A percentile compares a stretch with the other conserved stretches of the same genome.
These are phyloP conservation scores for Drosophila siamana DNA, from an alignment of 2,888 invertebrate species.

Conservation along the genomic window DNA sequence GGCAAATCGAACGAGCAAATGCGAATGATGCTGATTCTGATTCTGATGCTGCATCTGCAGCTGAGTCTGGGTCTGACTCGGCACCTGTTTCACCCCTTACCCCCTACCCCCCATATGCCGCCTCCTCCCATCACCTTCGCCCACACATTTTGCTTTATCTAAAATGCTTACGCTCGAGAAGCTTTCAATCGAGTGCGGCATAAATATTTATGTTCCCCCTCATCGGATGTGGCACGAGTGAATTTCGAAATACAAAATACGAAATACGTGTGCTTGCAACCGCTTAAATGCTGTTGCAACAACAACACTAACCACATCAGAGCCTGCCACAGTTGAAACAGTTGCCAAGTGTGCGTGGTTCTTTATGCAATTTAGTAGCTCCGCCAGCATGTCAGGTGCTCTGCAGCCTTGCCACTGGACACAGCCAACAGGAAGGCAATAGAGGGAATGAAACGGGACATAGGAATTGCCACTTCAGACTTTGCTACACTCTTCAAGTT, in stretches of 20 bases:
- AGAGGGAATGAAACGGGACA: not conserved
- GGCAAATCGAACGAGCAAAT: constrained; percentile 38
- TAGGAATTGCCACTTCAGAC: constrained; percentile 43
- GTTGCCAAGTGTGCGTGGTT: constrained; percentile 64
- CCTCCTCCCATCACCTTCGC: not conserved
- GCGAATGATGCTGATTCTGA: constrained; percentile 24
- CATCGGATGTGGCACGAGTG: constrained; percentile 26
- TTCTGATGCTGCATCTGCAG: constrained; percentile 44
- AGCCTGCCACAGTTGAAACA: constrained; percentile 61
- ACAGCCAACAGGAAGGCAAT: constrained; percentile 8
- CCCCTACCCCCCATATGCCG: too few relatives aligned
- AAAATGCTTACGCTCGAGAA: constrained; percentile 83
- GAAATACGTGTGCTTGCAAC: constrained; percentile 20
- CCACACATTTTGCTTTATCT: constrained; percentile 75
- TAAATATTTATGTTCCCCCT: constrained; percentile 74
- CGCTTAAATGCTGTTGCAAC: constrained; percentile 23
- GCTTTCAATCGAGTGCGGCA: constrained; percentile 74
- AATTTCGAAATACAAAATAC: constrained; percentile 28
- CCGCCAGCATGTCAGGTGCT: constrained; percentile 84
- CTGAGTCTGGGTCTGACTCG: not conserved
- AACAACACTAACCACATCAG: constrained; percentile 25
- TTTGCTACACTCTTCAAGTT: constrained; percentile 12
- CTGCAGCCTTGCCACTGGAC: constrained; percentile 56
- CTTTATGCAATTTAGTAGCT: constrained; percentile 57
- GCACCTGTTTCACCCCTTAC: too few relatives aligned